Base-by-base conservation (phyloP, 2,888 invertebrate genomes). In the Crossocerus cetratus region DNA sequence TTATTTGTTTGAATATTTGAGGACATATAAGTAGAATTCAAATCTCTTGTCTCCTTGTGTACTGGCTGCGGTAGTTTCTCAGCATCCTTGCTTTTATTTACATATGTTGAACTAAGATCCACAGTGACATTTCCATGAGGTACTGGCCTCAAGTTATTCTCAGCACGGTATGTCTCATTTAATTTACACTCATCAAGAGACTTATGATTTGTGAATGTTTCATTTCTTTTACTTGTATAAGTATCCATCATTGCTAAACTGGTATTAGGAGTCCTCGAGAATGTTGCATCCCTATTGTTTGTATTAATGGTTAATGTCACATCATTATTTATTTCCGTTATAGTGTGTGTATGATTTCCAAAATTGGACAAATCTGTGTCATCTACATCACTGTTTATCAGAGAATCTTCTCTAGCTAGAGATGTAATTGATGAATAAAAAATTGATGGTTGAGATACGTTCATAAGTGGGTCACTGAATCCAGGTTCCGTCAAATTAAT, bases 401-500 rank as follows among this genome's bases (percentile, higher is more conserved):
- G 32, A 21, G 53, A 56, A 16, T 75, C 73, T 42, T 73, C 73
- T 56, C 61, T 79, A 18, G 61, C 13, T 21, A 76, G 58, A 3
- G 79, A 70, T 13, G 54, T 72, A 23, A 86, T 80, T 1, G 89
- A 89, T 0, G 87, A 84, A 64, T 80, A 83, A 8, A 90, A 76
- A 23, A 88, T 62, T 8, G 89, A 89, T 18, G 89, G 88, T 43
- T 88, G 87, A 1, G 90, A 88, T 56, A 84, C 69, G 21, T 87
- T 89, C 86, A 87, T 89, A 3, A 90, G 13, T 0, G 80, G 62
- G 65, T 88, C 87, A 45, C 67, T 81, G 20, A 89, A 84, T 54
- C 88, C 87, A 8, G 89, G 87, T 55, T 87, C 89, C 5, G 79
- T 81, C 67, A 88, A 80, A 69, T 89, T 89, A 14, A 88, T 86